Conservation (phyloP, 2,797 vertebrate genomes). For the Bufotes viridis region DNA sequence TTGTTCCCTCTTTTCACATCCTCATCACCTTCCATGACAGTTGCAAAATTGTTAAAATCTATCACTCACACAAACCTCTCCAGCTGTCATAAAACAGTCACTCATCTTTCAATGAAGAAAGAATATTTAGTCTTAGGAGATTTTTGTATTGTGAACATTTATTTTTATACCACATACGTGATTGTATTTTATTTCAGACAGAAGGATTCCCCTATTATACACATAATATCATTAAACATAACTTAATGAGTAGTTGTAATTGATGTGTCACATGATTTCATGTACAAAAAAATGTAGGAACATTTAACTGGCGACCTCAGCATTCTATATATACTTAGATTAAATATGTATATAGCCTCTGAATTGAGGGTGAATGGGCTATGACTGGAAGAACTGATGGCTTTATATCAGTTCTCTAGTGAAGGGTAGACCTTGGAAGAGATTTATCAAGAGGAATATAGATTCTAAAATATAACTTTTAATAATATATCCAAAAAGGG, state of each 20-base stretch:
- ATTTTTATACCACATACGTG: constrained; percentile 17
- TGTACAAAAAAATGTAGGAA: not conserved
- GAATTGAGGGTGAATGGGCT: not conserved
- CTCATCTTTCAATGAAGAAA: constrained; percentile 21
- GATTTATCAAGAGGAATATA: no score
- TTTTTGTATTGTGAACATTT: constrained; percentile 13
- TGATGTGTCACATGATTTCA: not conserved
- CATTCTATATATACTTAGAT: not conserved
- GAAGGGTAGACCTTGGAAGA: not conserved
- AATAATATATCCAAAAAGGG: no score
- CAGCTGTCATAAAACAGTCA: constrained; percentile 43
- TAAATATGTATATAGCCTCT: not conserved
- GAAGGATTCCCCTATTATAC: constrained; percentile 1
- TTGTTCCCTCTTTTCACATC: constrained; percentile 39
- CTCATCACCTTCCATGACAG: constrained; percentile 49
- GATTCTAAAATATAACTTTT: no score
- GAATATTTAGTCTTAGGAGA: constrained; percentile 31
- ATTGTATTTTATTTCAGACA: not conserved
- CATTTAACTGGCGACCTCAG: not conserved
- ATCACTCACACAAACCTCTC: constrained; percentile 45
- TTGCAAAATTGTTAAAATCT: constrained; percentile 50
- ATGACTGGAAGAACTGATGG: not conserved
- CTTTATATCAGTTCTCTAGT: not conserved
- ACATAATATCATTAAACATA: not conserved
- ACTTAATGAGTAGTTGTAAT: not conserved